Conservation (phyloP, 2,888 invertebrate genomes). For the Arctia plantaginis region DNA sequence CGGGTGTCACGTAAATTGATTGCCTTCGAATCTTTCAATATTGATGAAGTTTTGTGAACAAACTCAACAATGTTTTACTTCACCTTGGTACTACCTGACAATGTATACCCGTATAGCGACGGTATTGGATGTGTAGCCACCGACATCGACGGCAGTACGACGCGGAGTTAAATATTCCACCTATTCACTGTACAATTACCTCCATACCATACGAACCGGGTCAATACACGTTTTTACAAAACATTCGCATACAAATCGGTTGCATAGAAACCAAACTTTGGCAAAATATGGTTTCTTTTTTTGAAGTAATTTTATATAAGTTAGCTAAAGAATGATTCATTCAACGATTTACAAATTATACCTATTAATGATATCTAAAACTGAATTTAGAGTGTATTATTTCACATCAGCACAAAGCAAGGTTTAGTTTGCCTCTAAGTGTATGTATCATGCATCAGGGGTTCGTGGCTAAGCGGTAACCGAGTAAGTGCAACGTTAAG, state of each 20-base stretch:
- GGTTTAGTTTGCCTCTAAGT: neutral
- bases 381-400: neutral
- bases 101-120: neutral
- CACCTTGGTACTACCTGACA: slow-evolving; percentile 2
- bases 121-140: slow-evolving; percentile 3
- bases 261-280: slow-evolving; percentile 13
- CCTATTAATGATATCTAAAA: neutral
- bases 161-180: slow-evolving; percentile 5
- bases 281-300: neutral
- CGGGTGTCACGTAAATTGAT: slow-evolving; percentile 14
- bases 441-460: neutral
- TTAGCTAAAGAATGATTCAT: no score
- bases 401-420: neutral
- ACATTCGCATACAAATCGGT: slow-evolving; percentile 11
- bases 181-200: slow-evolving; percentile 9
- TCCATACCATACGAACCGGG: slow-evolving; percentile 8
- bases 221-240: slow-evolving; percentile 18
- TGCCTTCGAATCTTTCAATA: slow-evolving; percentile 17
- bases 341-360: neutral
- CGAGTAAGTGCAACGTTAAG: neutral
- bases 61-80: slow-evolving; percentile 11
- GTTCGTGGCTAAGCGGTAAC: neutral
- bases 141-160: neutral
- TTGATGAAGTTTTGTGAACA: slow-evolving; percentile 19
- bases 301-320: neutral